Evolutionary conservation across 2,888 invertebrate genomes (phyloP), one percentile per base, ranked within the genome.

Genomic region (Aphrophora alni): DNA sequence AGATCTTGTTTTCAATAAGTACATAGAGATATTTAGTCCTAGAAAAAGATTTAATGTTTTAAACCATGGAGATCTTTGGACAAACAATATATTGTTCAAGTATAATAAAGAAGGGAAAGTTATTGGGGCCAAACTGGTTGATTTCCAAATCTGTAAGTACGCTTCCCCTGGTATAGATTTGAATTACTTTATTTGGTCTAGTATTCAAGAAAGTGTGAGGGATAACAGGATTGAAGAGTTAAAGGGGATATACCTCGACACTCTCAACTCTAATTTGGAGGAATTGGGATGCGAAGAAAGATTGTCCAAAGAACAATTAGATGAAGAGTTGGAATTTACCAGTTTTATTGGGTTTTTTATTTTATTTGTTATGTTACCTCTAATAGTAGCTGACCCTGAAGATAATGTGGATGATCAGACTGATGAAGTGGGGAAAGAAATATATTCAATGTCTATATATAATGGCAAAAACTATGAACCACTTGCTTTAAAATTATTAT

Each of bases 41-140:
- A 77, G 44, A 27, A 27, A 38, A 26, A 14, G 8, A 8, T 38
- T 77, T 0, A 71, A 77, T 25, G 72, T 72, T 4, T 24, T 77
- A 14, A 28, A 21, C 14, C 77, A 77, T 25, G 77, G 77, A 25
- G 71, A 77, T 17, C 71, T 72, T 12, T 77, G 70, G 77, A 21
- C 28, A 12, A 70, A 33, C 24, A 77, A 77, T 28, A 71, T 77
- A 72, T 71, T 77, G 77, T 77, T 77, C 44, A 77, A 71, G 14
- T 77, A 77, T 8, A 72, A 77, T 38, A n/a, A 38, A 8, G 21
- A 38, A 14, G 44, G 44, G 7, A 71, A 44, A 38, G 70, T 70
- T 21, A 38, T 38, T 25, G 71, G 38, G 12, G 33, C 72, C 21
- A 70, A 71, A 38, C 25, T 77, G 25, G 24, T 77, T 25, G 77